Conservation (phyloP, 2,797 vertebrate species). For the Astyanax mexicanus region DNA sequence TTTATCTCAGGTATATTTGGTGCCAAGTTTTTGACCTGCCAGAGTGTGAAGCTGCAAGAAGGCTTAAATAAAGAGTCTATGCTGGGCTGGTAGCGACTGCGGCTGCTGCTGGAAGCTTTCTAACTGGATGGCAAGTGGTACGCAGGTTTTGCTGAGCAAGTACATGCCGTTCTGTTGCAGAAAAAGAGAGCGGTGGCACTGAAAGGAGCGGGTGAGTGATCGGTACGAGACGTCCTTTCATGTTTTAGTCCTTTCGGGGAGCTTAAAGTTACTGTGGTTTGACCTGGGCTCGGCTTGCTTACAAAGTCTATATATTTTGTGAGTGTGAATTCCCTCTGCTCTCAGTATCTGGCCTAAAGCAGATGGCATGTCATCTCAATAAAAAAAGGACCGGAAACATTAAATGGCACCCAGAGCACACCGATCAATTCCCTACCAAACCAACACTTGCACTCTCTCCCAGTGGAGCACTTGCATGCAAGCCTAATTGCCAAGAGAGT, state of each 20-base stretch:
- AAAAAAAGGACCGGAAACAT: slow-evolving; percentile 32
- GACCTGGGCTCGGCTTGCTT: background rate
- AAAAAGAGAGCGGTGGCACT: slow-evolving; percentile 11
- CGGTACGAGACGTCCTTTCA: slow-evolving; percentile 3
- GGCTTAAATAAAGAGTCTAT: slow-evolving; percentile 43
- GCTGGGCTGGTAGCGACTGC: slow-evolving; percentile 10
- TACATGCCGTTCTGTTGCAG: slow-evolving; percentile 15
- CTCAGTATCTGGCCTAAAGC: slow-evolving; percentile 30
- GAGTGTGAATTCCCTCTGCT: background rate
- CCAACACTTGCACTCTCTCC: background rate
- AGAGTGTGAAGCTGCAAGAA: slow-evolving; percentile 9
- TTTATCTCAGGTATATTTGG: slow-evolving; percentile 9
- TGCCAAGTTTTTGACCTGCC: slow-evolving; percentile 12
- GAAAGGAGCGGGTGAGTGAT: background rate
- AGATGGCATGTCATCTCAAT: slow-evolving; percentile 44
- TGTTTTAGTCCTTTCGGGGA: background rate
- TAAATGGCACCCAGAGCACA: slow-evolving; percentile 34
- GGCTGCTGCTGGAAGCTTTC: slow-evolving; percentile 1
- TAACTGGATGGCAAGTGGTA: background rate
- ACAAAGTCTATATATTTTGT: background rate
- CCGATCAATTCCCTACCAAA: slow-evolving; percentile 43
- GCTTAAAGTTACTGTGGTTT: slow-evolving; percentile 11
- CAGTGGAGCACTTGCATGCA: slow-evolving; percentile 6
- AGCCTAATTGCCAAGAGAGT: slow-evolving; percentile 33
- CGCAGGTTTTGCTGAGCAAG: background rate